Conservation (phyloP, 2,888 invertebrate species). For the Steromphala cineraria region DNA sequence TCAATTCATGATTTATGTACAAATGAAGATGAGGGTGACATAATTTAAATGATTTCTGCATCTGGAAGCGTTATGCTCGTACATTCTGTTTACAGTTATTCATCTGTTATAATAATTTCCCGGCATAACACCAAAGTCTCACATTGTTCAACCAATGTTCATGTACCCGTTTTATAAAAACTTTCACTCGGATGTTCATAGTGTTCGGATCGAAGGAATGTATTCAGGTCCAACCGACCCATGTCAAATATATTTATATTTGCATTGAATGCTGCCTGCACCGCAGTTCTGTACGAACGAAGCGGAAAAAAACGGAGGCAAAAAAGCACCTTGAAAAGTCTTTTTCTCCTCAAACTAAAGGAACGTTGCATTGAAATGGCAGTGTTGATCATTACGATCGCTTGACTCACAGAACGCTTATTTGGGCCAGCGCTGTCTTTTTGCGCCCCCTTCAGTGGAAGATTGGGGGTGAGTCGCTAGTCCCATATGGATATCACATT, state of each 20-base stretch:
- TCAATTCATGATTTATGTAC: neutral
- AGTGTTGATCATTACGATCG: conserved; percentile 30
- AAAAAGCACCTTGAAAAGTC: conserved; percentile 13
- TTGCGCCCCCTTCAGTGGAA: neutral
- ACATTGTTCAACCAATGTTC: neutral
- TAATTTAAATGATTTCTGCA: conserved; percentile 1
- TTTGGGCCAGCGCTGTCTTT: neutral
- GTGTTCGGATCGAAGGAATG: neutral
- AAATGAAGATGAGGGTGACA: neutral
- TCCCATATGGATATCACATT: neutral
- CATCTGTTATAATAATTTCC: neutral
- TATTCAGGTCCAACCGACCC: neutral
- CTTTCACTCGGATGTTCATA: neutral
- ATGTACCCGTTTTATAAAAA: neutral
- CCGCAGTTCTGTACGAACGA: neutral
- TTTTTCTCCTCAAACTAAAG: conserved; percentile 4
- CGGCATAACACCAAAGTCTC: neutral
- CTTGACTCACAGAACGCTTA: neutral
- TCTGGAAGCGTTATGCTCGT: neutral
- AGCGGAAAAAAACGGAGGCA: neutral
- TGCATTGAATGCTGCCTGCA: conserved; percentile 17
- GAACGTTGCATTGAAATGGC: conserved; percentile 65
- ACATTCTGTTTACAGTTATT: neutral
- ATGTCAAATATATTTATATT: neutral
- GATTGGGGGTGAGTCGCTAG: neutral